Evolutionary conservation across 1,140 invertebrate genomes (phyloP), one percentile per base, ranked within the genome.

Genomic region (Muscidifurax raptorellus): DNA sequence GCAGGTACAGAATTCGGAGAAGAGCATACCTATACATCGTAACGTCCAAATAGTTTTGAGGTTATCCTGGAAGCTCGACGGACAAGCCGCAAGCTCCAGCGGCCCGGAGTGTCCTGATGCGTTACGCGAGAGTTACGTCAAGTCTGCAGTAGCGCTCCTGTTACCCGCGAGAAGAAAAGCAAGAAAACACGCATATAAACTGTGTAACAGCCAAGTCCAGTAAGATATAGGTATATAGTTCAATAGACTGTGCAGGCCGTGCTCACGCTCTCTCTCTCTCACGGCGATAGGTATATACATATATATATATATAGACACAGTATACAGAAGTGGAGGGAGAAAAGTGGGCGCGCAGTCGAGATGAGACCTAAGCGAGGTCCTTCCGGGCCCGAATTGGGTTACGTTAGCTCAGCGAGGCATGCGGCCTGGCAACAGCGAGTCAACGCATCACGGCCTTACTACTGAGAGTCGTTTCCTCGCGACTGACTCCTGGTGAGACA

Each of bases 391-490:
- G 44, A 81, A 77, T 75, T 27, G 74, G 80, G 81, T 47, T 66
- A 76, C 81, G 30, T 13, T 59, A 59, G 67, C 52, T 22, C 64
- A 80, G 10, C 66, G 67, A 25, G 27, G 36, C 44, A 32, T 40
- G n/a, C 78, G 74, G 78, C 86, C 84, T 83, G 84, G 86, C 86
- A 86, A 86, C 82, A 86, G 72, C 59, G 76, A 36, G 30, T 72
- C 18, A 7, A 18, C 18, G 22, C 15, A 7, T 18, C 18, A n/a
- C 52, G 52, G 18, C 6, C 52, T 22, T n/a, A n/a, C 52, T 22
- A 59, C 22, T 59, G 52, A 59, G 52, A 59, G 6, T 59, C 52
- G 6, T n/a, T 18, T 59, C 52, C 52, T 59, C 1, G 22, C 44
- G 44, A 13, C 44, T 1, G 22, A 59, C 52, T 59, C 52, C 22